Percentiles rank a stretch among this genome's conserved stretches.
These are phyloP conservation scores for Armadillidium nasatum DNA, from an alignment of 1,140 invertebrate genomes.

Conservation along the genomic window DNA sequence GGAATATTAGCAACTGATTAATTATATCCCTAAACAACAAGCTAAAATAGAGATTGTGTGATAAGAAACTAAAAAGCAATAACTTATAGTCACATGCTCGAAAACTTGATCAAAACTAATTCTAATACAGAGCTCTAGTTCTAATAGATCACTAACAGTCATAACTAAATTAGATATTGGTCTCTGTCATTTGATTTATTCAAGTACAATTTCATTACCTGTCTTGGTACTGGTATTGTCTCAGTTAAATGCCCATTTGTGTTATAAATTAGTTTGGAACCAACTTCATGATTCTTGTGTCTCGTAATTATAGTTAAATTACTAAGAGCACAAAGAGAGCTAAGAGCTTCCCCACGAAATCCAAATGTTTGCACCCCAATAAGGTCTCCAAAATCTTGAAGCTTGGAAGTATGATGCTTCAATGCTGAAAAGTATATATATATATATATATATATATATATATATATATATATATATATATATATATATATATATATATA, in stretches of 20 bases:
- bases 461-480: conserved; percentile 20
- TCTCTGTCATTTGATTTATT: background rate
- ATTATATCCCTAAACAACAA: too few species aligned
- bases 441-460: conserved; percentile 10
- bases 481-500: conserved; percentile 19
- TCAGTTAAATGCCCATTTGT: conserved; percentile 68
- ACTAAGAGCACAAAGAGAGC: conserved; percentile 85
- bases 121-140: too few species aligned
- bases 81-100: too few species aligned
- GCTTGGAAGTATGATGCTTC: conserved; percentile 91
- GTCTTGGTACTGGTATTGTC: conserved; percentile 64
- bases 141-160: too few species aligned
- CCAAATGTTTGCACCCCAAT: conserved; percentile 79
- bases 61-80: too few species aligned
- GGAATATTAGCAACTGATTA: too few species aligned
- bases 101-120: too few species aligned
- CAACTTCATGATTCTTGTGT: conserved; percentile 59
- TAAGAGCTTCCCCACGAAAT: conserved; percentile 95
- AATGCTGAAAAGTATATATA: conserved; percentile 61
- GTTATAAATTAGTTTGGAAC: conserved; percentile 72
- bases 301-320: conserved; percentile 74
- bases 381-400: conserved; percentile 78
- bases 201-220: conserved; percentile 51
- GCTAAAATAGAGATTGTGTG: too few species aligned
- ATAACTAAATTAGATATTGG: too few species aligned